Evolutionary conservation across 2,113 vertebrate genomes (phyloP).

Genomic region (Cheirogaleus medius): DNA sequence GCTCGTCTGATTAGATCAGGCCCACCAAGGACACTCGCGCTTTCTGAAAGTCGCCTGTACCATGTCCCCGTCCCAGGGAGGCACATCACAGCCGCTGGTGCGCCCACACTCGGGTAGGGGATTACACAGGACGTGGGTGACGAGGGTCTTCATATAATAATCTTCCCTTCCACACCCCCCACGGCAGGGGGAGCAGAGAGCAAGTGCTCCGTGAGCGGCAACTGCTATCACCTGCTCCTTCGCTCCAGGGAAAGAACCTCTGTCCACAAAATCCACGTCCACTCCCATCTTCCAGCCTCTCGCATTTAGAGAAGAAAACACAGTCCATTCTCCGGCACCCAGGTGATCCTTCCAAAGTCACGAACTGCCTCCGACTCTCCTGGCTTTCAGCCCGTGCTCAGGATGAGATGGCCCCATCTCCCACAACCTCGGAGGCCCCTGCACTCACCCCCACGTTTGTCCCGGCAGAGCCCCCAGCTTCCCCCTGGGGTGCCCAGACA

Average conservation of each 20-base stretch:
- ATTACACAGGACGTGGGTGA: background rate
- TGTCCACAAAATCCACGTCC: background rate
- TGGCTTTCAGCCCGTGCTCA: background rate
- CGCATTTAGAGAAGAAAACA: background rate
- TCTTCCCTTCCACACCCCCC: background rate
- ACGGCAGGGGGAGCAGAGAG: background rate
- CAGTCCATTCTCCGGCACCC: background rate
- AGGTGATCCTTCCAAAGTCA: background rate
- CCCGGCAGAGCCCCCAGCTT: background rate
- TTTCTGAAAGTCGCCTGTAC: background rate
- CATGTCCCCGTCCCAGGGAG: background rate
- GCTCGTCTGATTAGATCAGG: background rate
- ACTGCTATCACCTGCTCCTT: background rate
- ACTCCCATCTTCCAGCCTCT: background rate
- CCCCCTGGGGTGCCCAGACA: background rate
- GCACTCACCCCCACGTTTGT: background rate
- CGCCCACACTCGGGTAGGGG: background rate
- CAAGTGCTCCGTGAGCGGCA: accelerated
- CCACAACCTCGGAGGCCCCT: background rate
- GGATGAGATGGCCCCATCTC: background rate
- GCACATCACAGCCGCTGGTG: too few species aligned
- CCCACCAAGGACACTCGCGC: background rate
- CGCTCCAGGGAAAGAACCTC: background rate
- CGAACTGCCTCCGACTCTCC: background rate
- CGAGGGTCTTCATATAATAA: background rate